Base-by-base conservation (phyloP, 2,797 vertebrate genomes). In the Acomys russatus region DNA sequence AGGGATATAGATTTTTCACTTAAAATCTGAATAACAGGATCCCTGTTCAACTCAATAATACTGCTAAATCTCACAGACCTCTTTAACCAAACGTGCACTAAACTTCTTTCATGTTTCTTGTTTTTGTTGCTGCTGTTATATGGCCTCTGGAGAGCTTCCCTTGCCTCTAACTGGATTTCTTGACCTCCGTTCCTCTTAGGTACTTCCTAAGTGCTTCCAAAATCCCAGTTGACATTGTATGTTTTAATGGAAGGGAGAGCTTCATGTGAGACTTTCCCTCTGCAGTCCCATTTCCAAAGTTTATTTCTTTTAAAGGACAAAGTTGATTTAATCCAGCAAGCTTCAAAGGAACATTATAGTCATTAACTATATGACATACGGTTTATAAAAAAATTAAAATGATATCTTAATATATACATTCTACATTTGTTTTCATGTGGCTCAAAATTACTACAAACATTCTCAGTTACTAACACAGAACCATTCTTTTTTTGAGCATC, bases 171-270 rank as follows among this genome's bases (percentile, higher is more conserved):
- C 22, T 76, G 25, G 0, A 94, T 92, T 96, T 59, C 28, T 92
- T 64, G 59, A 49, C 35, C n/a, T 91, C 14, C 83, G 7, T 78
- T 74, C 83, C 89, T 93, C 28, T 49, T 61, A 25, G 23, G 8
- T 68, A 94, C 88, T 91, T 92, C 76, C 88, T 79, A 76, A 95
- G 88, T 66, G 63, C 84, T 96, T 88, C 96, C 3, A 88, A 95
- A 95, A 88, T 70, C 35, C 56, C 56, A 90, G 3, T 2, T 90
- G 83, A 77, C 33, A 85, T 35, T 35, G 89, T 79, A 74, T 6
- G 25, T 73, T 89, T 93, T 89, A 59, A 93, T 49, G 78, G 38
- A 95, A n/a, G 22, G 71, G 66, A 88, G 78, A 66, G 23, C 11
- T 54, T 88, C 66, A 66, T 88, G 20, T 87, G 54, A 74, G 23